These are phyloP conservation scores for Zosterops pallidus DNA, from an alignment of 2,113 vertebrate genomes.

Conservation along the genomic window DNA sequence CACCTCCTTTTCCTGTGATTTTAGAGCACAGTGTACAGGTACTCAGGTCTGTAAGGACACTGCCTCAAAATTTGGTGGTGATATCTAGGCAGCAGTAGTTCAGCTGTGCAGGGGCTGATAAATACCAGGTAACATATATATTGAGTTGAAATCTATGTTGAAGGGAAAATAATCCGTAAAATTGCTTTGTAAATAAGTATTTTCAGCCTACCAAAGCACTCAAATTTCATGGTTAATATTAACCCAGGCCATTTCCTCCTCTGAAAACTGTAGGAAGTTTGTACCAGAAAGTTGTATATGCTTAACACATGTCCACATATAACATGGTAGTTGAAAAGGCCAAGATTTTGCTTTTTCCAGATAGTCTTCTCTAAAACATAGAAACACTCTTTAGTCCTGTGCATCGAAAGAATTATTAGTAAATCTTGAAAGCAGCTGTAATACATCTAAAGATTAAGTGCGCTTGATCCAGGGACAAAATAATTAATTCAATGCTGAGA, in stretches of 20 bases:
- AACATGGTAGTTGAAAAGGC: not conserved
- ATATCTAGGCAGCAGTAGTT: not conserved
- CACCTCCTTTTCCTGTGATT: not conserved
- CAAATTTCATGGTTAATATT: not conserved
- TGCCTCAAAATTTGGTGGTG: not conserved
- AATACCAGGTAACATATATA: not conserved
- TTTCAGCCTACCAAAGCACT: not conserved
- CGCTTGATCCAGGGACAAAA: not conserved
- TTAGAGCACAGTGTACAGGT: accelerated
- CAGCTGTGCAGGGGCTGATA: not conserved
- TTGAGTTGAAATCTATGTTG: not conserved
- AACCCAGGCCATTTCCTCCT: not conserved
- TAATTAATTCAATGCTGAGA: not conserved
- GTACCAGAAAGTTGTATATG: not conserved
- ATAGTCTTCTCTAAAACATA: not conserved
- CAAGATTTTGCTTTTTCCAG: not conserved
- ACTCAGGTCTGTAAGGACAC: not conserved
- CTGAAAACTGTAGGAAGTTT: not conserved
- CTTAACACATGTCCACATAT: not conserved
- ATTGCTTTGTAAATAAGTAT: not conserved
- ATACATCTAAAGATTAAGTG: not conserved
- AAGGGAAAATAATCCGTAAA: not conserved
- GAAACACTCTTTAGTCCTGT: not conserved
- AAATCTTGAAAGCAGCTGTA: not conserved
- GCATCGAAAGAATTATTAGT: not conserved